Conservation (phyloP, 2,888 invertebrate genomes). For the Sphecodes monilicornis region DNA sequence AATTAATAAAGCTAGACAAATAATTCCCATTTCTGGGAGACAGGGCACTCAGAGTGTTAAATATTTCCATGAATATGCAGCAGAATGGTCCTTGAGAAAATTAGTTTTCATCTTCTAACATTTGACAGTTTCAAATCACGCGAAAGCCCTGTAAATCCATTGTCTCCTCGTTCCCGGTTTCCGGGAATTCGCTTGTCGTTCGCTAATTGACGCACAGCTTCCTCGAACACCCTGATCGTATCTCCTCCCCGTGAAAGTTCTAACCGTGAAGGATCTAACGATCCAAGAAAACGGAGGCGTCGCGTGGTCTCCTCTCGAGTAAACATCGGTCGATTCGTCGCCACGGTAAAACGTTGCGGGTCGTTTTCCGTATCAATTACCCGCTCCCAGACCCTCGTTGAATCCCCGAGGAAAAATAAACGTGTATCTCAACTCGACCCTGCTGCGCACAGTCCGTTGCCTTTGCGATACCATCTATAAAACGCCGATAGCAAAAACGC, state of each 20-base stretch:
- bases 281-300: not conserved
- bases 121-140: not conserved
- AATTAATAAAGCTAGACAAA: not conserved
- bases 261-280: not conserved
- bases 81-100: not conserved
- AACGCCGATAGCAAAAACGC: not conserved
- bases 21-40: not conserved
- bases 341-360: not conserved
- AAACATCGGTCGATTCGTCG: not conserved
- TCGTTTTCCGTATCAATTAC: slow-evolving; percentile 1
- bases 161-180: not conserved
- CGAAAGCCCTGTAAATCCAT: not conserved
- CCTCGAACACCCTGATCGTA: not conserved
- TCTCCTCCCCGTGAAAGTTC: not conserved
- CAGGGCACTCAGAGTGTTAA: not conserved
- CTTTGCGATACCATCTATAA: not conserved
- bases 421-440: not conserved
- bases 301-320: slow-evolving; percentile 2
- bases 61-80: not conserved
- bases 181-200: not conserved
- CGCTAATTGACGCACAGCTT: not conserved
- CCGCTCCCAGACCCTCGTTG: not conserved
- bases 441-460: not conserved
- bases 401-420: not conserved
- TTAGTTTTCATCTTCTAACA: not conserved